Percentiles rank a stretch among this genome's conserved stretches.
These are phyloP conservation scores for Coreius guichenoti DNA, from an alignment of 2,797 vertebrate genomes.

Conservation along the genomic window DNA sequence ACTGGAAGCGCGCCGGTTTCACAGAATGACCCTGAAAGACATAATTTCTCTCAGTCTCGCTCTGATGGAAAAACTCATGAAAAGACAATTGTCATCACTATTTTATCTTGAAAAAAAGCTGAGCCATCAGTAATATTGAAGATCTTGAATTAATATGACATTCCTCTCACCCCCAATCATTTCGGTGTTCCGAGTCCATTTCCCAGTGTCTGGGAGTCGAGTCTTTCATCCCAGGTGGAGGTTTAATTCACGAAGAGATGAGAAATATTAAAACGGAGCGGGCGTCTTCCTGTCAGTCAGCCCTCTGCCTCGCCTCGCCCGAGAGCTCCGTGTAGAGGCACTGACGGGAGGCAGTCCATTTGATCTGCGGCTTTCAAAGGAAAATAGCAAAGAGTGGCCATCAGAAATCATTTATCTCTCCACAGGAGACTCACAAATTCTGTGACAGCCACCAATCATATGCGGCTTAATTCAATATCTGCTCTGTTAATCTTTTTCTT, in stretches of 20 bases:
- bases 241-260: slow-evolving; percentile 86
- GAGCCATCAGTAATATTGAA: slow-evolving; percentile 77
- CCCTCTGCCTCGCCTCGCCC: slow-evolving; percentile 67
- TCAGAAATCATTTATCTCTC: slow-evolving; percentile 83
- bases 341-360: slow-evolving; percentile 81
- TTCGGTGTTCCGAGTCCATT: slow-evolving; percentile 67
- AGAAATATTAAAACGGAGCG: slow-evolving; percentile 85
- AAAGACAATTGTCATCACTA: slow-evolving; percentile 82
- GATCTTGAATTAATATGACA: slow-evolving; percentile 75
- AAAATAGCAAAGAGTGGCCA: slow-evolving; percentile 74
- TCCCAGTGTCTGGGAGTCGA: slow-evolving; percentile 70
- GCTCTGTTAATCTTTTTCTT: slow-evolving; percentile 71
- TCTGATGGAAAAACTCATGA: slow-evolving; percentile 70
- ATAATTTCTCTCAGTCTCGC: slow-evolving; percentile 67
- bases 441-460: slow-evolving; percentile 77
- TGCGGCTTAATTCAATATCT: slow-evolving; percentile 74
- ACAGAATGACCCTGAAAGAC: slow-evolving; percentile 27
- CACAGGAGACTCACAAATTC: slow-evolving; percentile 74
- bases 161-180: slow-evolving; percentile 74
- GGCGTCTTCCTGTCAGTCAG: slow-evolving; percentile 89
- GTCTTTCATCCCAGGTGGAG: slow-evolving; percentile 86
- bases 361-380: slow-evolving; percentile 83
- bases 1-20: background rate
- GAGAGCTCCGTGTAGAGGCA: slow-evolving; percentile 63
- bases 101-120: slow-evolving; percentile 79